Evolutionary conservation across 1,140 invertebrate genomes (phyloP).

Genomic region (Euura lappo): DNA sequence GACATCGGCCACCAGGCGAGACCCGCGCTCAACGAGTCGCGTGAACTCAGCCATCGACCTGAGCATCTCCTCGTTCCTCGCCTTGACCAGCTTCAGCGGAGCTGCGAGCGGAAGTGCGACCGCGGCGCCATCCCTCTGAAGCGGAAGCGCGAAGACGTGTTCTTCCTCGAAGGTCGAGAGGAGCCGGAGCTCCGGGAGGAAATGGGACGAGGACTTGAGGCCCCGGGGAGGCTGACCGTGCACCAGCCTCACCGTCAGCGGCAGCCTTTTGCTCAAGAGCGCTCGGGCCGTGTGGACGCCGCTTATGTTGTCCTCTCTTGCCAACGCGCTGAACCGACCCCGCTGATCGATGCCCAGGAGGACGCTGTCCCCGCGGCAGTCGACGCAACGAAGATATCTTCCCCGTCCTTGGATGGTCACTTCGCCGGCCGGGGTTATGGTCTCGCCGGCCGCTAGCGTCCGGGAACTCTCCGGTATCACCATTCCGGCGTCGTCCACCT

Average conservation of each 20-base stretch:
- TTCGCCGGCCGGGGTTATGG: slow-evolving; percentile 78
- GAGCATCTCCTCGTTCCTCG: slow-evolving; percentile 83
- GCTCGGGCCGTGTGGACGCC: slow-evolving; percentile 89
- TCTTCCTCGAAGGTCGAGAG: slow-evolving; percentile 83
- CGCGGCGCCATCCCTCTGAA: slow-evolving; percentile 79
- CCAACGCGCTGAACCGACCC: slow-evolving; percentile 88
- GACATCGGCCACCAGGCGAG: slow-evolving; percentile 79
- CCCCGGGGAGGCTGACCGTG: slow-evolving; percentile 84
- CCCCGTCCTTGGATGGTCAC: slow-evolving; percentile 68
- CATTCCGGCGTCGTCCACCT: slow-evolving; percentile 67
- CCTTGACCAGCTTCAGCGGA: slow-evolving; percentile 83
- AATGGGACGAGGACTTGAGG: slow-evolving; percentile 78
- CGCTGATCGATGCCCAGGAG: slow-evolving; percentile 84
- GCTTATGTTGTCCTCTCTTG: slow-evolving; percentile 90
- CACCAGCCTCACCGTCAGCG: slow-evolving; percentile 87
- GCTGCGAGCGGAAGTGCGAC: slow-evolving; percentile 85
- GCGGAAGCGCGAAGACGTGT: slow-evolving; percentile 82
- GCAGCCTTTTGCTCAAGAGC: slow-evolving; percentile 85
- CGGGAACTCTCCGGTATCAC: slow-evolving; percentile 75
- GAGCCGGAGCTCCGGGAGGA: slow-evolving; percentile 83
- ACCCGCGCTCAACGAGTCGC: slow-evolving; percentile 79
- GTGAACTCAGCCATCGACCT: slow-evolving; percentile 81
- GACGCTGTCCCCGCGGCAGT: slow-evolving; percentile 82
- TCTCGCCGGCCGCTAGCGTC: slow-evolving; percentile 71
- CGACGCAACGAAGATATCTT: slow-evolving; percentile 85